Evolutionary conservation across 2,797 vertebrate genomes (phyloP).

Genomic region (Alauda arvensis): DNA sequence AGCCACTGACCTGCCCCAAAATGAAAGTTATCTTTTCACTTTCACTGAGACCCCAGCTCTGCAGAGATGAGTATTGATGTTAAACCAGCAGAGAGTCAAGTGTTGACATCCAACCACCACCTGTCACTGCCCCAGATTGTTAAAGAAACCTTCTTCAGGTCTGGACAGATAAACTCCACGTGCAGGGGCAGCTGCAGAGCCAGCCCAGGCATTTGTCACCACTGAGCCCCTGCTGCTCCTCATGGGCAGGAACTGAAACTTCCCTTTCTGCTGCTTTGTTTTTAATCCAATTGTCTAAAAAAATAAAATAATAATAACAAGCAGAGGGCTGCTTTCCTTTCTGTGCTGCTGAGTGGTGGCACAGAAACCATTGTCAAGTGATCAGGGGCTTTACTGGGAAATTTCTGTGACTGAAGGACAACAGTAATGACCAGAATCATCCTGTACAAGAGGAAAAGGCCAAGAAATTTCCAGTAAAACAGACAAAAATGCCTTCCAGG

Average conservation of each 20-base stretch:
- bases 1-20: background rate
- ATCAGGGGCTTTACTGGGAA: background rate
- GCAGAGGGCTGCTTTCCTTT: background rate
- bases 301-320: background rate
- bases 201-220: background rate
- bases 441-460: background rate
- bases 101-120: background rate
- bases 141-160: background rate
- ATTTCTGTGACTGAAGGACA: background rate
- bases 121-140: background rate
- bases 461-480: background rate
- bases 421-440: background rate
- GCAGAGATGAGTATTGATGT: background rate
- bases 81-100: background rate
- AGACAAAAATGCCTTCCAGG: background rate
- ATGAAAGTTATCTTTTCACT: background rate
- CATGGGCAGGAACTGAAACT: slow-evolving; percentile 50
- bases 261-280: slow-evolving; percentile 29
- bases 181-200: background rate
- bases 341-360: background rate
- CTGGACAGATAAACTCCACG: background rate
- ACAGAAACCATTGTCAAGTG: background rate
- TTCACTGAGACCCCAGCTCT: background rate
- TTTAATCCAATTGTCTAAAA: slow-evolving; percentile 29
- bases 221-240: slow-evolving; percentile 18